Conservation (phyloP, 2,113 vertebrate species). For the Hemibagrus wyckioides region DNA sequence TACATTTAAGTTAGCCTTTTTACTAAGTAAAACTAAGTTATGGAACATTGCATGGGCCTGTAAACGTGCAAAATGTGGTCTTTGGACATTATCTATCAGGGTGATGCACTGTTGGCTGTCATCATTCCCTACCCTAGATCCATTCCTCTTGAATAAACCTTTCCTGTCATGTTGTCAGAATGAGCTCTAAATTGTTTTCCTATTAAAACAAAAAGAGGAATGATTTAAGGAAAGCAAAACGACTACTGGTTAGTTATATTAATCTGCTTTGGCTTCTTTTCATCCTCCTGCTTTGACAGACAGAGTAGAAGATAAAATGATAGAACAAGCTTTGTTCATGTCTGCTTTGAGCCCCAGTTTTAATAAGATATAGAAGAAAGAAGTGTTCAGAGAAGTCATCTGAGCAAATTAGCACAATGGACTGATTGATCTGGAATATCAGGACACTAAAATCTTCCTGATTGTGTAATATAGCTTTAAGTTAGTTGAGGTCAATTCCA, state of each 20-base stretch:
- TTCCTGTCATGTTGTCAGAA: constrained; percentile 13
- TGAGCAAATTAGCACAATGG: not conserved
- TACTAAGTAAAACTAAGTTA: constrained; percentile 4
- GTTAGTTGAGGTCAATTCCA: not conserved
- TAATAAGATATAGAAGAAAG: not conserved
- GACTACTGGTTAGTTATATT: not conserved
- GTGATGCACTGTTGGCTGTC: not conserved
- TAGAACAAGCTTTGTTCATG: not conserved
- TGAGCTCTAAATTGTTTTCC: not conserved
- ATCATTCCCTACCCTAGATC: not conserved
- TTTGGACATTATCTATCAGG: not conserved
- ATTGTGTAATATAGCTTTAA: not conserved
- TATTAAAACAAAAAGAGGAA: not conserved
- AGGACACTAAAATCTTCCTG: not conserved
- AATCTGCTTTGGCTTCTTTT: not conserved
- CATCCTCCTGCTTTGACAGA: not conserved
- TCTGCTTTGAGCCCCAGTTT: not conserved
- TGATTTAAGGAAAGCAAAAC: not conserved
- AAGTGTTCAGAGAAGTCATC: not conserved
- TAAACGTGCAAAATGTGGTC: not conserved
- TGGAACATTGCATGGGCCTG: not conserved
- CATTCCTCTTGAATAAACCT: not conserved
- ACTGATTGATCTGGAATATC: not conserved
- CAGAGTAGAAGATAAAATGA: not conserved
- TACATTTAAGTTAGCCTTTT: not conserved